Evolutionary conservation across 1,140 invertebrate genomes (phyloP), one percentile per base, ranked within the genome.

Genomic region (Pseudomyrmex gracilis): DNA sequence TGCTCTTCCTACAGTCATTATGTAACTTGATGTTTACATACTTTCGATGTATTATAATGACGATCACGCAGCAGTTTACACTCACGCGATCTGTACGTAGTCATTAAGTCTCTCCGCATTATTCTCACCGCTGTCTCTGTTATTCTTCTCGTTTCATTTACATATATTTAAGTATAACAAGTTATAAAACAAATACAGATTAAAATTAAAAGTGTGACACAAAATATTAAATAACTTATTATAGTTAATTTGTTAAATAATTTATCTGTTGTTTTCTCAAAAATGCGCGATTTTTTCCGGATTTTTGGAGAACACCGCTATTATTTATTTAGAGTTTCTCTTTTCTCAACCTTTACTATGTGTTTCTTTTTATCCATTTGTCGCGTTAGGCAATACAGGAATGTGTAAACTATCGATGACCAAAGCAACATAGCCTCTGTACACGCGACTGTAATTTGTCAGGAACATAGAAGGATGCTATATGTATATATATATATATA

Each of bases 371-470:
- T 13, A n/a, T 80, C 45, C 2, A 51, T 47, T 47, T 34, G 43
- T 24, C 58, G 58, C 55, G 57, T 80, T 60, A 80, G 53, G n/a
- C 53, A 71, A 70, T 15, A 13, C 22, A 12, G 15, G 47, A 20
- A 71, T 45, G 47, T 58, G 58, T 15, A 53, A 68, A 57, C 45
- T 58, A 80, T 80, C 66, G 66, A 70, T 47, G 53, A 70, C 15
- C 76, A 22, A 34, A 58, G 34, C 17, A 51, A 53, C 17, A 17
- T 12, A 60, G 0, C 60, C 0, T 13, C 10, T 51, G 66, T 12
- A 15, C 17, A 71, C 12, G 34, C 13, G 68, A 60, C 47, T 63
- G 64, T 61, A 66, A 67, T 66, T 83, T 70, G 73, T 83, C 70
- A 70, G 7, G 17, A 68, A 86, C 58, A 34, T 34, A 34, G 34